Evolutionary conservation across 1,140 invertebrate species (phyloP).

Genomic region (Acromyrmex echinatior): DNA sequence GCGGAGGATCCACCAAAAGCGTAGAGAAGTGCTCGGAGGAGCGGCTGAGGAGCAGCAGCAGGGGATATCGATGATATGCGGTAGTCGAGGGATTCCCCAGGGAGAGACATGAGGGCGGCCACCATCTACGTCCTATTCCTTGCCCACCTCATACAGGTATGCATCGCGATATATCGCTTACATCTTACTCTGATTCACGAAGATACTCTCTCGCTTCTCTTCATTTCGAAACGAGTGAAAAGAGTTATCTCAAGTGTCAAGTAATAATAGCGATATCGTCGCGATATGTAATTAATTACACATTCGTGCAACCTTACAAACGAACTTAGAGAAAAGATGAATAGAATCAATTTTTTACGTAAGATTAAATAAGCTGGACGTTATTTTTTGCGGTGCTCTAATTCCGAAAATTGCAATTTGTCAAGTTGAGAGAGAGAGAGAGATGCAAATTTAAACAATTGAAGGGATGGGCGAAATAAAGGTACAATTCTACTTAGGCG

Average conservation of each 20-base stretch:
- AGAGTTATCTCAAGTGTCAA: conserved; percentile 7
- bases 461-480: too few species aligned
- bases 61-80: conserved; percentile 85
- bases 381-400: neutral
- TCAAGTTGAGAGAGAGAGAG: neutral
- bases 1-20: neutral
- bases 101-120: conserved; percentile 87
- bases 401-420: neutral
- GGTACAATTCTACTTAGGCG: too few species aligned
- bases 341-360: neutral
- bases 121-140: conserved; percentile 86
- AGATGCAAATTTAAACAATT: neutral
- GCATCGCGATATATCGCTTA: conserved; percentile 3
- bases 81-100: conserved; percentile 85
- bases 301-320: neutral
- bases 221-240: conserved; percentile 19
- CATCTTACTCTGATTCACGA: neutral
- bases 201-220: neutral
- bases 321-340: neutral
- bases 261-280: conserved; percentile 12
- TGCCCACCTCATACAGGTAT: conserved; percentile 86
- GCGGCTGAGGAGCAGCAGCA: conserved; percentile 34
- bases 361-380: neutral
- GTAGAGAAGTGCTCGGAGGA: conserved; percentile 59
- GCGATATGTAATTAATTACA: neutral